Base-by-base conservation (phyloP, 2,888 invertebrate species). In the Panorpa germanica region DNA sequence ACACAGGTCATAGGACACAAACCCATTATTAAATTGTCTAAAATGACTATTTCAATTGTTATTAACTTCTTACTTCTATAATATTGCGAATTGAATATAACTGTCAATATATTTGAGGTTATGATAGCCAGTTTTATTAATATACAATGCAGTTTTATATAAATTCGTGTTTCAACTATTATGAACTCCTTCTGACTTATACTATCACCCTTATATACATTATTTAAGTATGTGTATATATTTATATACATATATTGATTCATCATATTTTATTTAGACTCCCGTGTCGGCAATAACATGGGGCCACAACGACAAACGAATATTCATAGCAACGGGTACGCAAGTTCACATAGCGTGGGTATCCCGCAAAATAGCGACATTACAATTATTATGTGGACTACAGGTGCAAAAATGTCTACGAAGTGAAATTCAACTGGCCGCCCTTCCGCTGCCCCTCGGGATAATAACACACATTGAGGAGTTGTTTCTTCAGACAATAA, bases 301-400 rank as follows among this genome's bases (percentile, higher is more conserved):
- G 96, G 96, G 93, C 16, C 95, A 96, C 62, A 91, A 91, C 50
- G 96, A 95, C 50, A 80, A 86, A 41, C 66, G 96, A 16, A 61
- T 98, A 40, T 95, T 96, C 53, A 73, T 96, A 36, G 86, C 86
- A 4, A 83, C 83, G 4, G 95, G 95, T 9, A 80, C 82, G 26
- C 75, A 78, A 45, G 73, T 86, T 43, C 88, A 90, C 54, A 85
- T 90, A 37, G 93, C 91, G 24, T 86, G 93, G 70, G 81, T 96
- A 31, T 85, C 83, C 44, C 63, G 86, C 37, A 69, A 82, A 32
- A 82, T 93, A 38, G 86, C 90, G 29, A 81, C 88, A 30, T 61
- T 95, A 41, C 91, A 93, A 55, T 62, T 90, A 43, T 61, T 95
- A 40, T 86, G 88, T 46, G 69, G 90, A 30, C 65, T 91, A 35